Conservation (phyloP, 2,113 vertebrate genomes). For the Seriola dumerili region DNA sequence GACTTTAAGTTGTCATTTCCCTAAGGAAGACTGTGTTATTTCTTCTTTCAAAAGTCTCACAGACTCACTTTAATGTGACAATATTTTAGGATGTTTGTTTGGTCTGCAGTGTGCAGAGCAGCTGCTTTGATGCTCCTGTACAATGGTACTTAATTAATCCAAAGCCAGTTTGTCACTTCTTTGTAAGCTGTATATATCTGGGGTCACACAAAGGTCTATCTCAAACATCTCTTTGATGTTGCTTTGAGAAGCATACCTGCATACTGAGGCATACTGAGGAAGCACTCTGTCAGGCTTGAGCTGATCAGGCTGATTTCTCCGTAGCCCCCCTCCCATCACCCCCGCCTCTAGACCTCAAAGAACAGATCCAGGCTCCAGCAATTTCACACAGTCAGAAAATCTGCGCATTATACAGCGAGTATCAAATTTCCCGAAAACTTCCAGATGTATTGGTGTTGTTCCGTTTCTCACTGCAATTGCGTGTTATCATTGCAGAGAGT, state of each 20-base stretch:
- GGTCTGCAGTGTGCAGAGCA: conserved; percentile 11
- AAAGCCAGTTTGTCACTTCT: conserved; percentile 43
- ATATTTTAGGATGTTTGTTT: conserved; percentile 46
- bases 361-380: conserved; percentile 24
- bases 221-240: conserved; percentile 76
- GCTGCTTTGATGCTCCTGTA: conserved; percentile 34
- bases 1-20: not conserved
- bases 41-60: not conserved
- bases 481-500: conserved; percentile 47
- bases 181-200: conserved; percentile 33
- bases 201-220: conserved; percentile 64
- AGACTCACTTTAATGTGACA: not conserved
- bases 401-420: conserved; percentile 28
- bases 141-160: conserved; percentile 43
- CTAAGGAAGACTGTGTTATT: not conserved
- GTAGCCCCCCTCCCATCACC: not conserved
- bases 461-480: conserved; percentile 23
- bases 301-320: conserved; percentile 58
- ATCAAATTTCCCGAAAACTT: conserved; percentile 53
- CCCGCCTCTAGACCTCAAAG: conserved; percentile 49
- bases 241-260: conserved; percentile 66
- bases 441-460: conserved; percentile 58
- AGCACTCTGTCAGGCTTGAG: conserved; percentile 52
- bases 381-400: conserved; percentile 58
- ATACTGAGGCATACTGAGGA: conserved; percentile 70